A percentile compares a stretch with the other conserved stretches of the same genome.
phyloP scores from a whole-genome alignment of 2,888 invertebrate genomes.

The Acronicta psi region DNA sequence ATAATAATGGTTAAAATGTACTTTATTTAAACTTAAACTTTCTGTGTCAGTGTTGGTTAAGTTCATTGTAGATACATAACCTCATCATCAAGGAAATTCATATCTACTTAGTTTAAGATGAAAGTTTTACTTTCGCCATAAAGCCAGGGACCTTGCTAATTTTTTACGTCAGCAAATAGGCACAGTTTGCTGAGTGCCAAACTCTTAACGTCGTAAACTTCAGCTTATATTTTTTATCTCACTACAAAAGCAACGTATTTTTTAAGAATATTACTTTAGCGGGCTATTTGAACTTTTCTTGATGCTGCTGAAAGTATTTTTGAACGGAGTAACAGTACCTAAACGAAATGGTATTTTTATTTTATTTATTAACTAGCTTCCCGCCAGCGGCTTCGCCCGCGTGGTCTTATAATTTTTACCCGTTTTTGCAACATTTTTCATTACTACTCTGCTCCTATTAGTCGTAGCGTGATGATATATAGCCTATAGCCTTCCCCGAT shows the following conservation, averaged over 20 bases:
- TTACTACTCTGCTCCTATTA: no score
- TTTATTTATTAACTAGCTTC: no score
- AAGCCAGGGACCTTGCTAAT: conserved; percentile 45
- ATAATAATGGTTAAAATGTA: conserved; percentile 4
- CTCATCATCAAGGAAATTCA: conserved; percentile 30
- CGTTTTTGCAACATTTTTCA: no score
- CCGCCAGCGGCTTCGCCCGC: no score
- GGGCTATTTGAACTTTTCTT: conserved; percentile 44
- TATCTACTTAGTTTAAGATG: conserved; percentile 22
- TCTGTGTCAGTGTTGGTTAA: conserved; percentile 1
- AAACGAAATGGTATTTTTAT: conserved; percentile 4
- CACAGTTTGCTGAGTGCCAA: conserved; percentile 47
- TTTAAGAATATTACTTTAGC: conserved; percentile 31
- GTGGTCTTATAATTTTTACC: no score
- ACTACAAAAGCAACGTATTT: conserved; percentile 34
- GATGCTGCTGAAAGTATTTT: conserved; percentile 25
- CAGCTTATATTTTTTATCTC: conserved; percentile 49
- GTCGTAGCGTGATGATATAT: no score
- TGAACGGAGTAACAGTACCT: conserved; percentile 10
- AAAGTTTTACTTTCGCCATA: conserved; percentile 41
- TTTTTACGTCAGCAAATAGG: conserved; percentile 50
- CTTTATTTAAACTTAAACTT: conserved; percentile 3
- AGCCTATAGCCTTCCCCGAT: no score
- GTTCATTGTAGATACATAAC: conserved; percentile 11
- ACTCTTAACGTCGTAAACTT: conserved; percentile 50